Base-by-base conservation (phyloP, 30 jellyfish, hydroid and myxozoan genomes). In the Hydractinia symbiolongicarpus region DNA sequence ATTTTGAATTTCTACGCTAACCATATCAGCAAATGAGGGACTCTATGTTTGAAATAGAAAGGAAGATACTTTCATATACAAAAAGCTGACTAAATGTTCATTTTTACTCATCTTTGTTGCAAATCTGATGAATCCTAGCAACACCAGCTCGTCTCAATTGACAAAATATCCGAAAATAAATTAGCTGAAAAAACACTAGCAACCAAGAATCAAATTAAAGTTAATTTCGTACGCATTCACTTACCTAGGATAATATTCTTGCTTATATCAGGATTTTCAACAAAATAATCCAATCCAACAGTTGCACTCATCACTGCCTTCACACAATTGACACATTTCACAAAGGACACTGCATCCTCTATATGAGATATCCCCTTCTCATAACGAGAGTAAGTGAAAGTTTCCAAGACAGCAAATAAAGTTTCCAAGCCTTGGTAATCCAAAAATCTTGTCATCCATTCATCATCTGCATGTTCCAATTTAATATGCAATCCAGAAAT, bases 281-380 rank as follows among this genome's bases (percentile, higher is more conserved):
- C 66, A 40, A 91, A 86, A 67, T 67, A 82, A 9, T 83, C 94
- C 96, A 91, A 86, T 9, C 98, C 98, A 71, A 78, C 82, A 52
- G 79, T 86, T 5, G 92, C 73, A 69, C 83, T 91, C 86, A 91
- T 80, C 44, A 91, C 89, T 10, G 95, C 88, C 67, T 86, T 91
- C 72, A 91, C 76, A 82, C 98, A 91, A 53, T 83, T 79, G 4
- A 73, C 82, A 69, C 86, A 53, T 56, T 86, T 96, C 44, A 91
- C 54, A 67, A 86, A 91, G 77, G 87, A 21, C 16, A 91, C 92
- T 7, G 96, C 95, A 72, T 91, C 98, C 0, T 77, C 82, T 8
- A 77, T 9, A 9, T 77, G 55, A 10, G 83, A 30, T 16, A 74
- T 20, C 1, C 68, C 67, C 61, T 67, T 74, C 66, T 8, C 21